Conservation (phyloP, 2,888 invertebrate genomes). For the Blastobasis lacticolella region DNA sequence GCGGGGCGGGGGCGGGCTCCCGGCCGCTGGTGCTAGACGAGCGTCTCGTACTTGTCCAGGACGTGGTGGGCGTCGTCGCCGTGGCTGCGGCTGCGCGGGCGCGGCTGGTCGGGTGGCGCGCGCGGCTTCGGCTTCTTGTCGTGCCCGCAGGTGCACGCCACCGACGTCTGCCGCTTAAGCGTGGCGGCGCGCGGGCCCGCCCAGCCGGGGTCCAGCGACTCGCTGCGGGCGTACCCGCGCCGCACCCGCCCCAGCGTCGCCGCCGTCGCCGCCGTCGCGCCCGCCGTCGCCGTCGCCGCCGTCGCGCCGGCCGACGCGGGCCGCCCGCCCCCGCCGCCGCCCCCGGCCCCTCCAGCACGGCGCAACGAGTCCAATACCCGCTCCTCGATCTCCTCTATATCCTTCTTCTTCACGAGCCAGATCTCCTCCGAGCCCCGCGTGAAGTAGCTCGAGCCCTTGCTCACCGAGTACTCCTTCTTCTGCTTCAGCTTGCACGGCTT, state of each 20-base stretch:
- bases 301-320: conserved; percentile 50
- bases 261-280: conserved; percentile 47
- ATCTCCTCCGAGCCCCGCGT: conserved; percentile 65
- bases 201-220: conserved; percentile 58
- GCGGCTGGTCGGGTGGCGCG: conserved; percentile 32
- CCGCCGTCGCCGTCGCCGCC: conserved; percentile 35
- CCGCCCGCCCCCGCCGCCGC: conserved; percentile 36
- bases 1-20: too few relatives aligned
- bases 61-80: conserved; percentile 45
- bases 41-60: conserved; percentile 68
- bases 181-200: conserved; percentile 52
- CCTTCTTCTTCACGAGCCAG: conserved; percentile 69
- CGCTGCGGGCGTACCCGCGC: conserved; percentile 53
- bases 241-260: conserved; percentile 46
- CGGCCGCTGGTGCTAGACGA: conserved; percentile 39
- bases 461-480: conserved; percentile 56
- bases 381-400: conserved; percentile 66
- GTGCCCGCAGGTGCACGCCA: conserved; percentile 65
- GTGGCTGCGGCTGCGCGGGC: conserved; percentile 57
- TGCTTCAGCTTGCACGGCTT: conserved; percentile 57
- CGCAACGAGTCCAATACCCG: conserved; percentile 61
- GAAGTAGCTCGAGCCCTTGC: conserved; percentile 64
- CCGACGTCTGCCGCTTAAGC: conserved; percentile 57
- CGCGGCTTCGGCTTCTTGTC: conserved; percentile 58
- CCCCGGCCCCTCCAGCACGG: conserved; percentile 47